These are phyloP conservation scores for Scyliorhinus canicula DNA, from an alignment of 2,797 vertebrate species.

Conservation along the genomic window DNA sequence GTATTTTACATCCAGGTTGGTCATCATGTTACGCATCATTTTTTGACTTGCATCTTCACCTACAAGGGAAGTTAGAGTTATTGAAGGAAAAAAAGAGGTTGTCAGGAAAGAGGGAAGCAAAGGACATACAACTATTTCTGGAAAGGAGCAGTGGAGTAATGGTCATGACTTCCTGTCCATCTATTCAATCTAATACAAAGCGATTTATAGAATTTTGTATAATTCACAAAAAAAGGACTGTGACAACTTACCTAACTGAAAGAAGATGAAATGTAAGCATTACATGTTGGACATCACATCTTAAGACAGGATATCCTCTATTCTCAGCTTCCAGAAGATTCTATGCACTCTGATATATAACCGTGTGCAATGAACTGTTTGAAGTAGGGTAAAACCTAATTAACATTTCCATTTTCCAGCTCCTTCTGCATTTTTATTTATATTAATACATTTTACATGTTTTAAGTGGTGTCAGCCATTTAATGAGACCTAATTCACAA, in stretches of 20 bases:
- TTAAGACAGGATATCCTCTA: neutral
- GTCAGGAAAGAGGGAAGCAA: neutral
- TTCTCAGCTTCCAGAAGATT: neutral
- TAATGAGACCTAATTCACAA: constrained; percentile 12
- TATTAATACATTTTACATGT: neutral
- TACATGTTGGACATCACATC: neutral
- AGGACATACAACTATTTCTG: neutral
- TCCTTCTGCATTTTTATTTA: neutral
- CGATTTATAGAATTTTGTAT: neutral
- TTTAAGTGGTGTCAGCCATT: neutral
- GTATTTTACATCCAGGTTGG: too few relatives aligned
- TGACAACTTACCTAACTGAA: neutral
- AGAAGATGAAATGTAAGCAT: neutral
- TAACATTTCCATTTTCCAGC: neutral
- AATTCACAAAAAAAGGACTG: neutral
- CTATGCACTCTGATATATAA: too few relatives aligned
- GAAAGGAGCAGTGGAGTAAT: neutral
- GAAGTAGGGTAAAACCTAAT: neutral
- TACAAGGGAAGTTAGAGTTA: too few relatives aligned
- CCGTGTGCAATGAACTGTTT: neutral
- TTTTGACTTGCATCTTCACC: too few relatives aligned
- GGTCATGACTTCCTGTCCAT: neutral
- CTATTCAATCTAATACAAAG: neutral
- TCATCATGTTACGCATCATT: too few relatives aligned
- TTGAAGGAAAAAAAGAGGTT: neutral